phyloP scores from a whole-genome alignment of 2,888 invertebrate species.

The Blastobasis lacticolella region DNA sequence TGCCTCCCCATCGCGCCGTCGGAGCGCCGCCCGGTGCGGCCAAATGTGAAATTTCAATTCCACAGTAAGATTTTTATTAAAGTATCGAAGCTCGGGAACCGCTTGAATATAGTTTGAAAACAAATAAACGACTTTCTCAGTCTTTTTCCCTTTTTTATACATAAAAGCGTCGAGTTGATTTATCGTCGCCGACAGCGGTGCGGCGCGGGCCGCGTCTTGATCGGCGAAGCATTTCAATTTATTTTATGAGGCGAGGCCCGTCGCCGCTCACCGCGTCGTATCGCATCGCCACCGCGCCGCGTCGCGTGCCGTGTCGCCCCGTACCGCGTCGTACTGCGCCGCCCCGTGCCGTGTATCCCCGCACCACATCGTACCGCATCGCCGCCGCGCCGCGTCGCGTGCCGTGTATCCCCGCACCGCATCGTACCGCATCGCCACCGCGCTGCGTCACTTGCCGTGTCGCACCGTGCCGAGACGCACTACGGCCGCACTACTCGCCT shows the following conservation, averaged over 20 bases:
- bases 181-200: conserved; percentile 50
- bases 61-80: conserved; percentile 52
- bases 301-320: no score
- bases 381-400: no score
- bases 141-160: conserved; percentile 53
- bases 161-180: conserved; percentile 67
- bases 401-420: no score
- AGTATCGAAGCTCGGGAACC: conserved; percentile 44
- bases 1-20: conserved; percentile 13
- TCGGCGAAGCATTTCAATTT: conserved; percentile 67
- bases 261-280: no score
- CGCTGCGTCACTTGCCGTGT: no score
- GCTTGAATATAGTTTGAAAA: conserved; percentile 64
- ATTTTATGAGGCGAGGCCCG: conserved; percentile 64
- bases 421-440: no score
- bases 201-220: conserved; percentile 54
- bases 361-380: no score
- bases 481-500: no score
- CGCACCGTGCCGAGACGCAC: no score
- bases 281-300: no score
- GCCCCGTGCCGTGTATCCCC: no score
- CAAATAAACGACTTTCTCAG: conserved; percentile 64
- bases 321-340: no score
- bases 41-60: conserved; percentile 61
- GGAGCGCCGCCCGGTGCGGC: conserved; percentile 30